These are phyloP conservation scores for Netelia virgata DNA, from an alignment of 2,888 invertebrate genomes.

Conservation along the genomic window DNA sequence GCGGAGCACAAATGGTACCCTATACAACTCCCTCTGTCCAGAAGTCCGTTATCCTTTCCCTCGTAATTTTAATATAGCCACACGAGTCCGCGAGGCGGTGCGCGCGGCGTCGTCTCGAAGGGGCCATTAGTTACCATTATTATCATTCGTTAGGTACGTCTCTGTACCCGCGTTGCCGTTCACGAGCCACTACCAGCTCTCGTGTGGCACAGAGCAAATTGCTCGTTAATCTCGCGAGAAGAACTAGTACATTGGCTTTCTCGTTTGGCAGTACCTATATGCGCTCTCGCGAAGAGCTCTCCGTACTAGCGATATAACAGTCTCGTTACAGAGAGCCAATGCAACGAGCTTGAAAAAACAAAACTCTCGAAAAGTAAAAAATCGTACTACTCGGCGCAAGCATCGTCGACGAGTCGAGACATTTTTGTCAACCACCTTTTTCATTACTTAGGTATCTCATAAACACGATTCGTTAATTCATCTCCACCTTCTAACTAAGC, in stretches of 20 bases:
- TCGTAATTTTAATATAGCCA: conserved; percentile 67
- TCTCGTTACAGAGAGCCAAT: background rate
- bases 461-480: too few relatives aligned
- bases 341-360: background rate
- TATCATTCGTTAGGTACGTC: conserved; percentile 69
- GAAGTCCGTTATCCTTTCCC: conserved; percentile 65
- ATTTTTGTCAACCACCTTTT: background rate
- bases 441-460: background rate
- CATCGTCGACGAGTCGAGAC: background rate
- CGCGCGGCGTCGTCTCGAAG: conserved; percentile 52
- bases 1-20: conserved; percentile 13
- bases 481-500: too few relatives aligned
- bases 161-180: conserved; percentile 29
- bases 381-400: background rate
- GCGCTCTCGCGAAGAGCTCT: conserved; percentile 8
- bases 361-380: background rate
- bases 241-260: conserved; percentile 63
- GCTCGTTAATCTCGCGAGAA: conserved; percentile 66
- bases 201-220: conserved; percentile 64
- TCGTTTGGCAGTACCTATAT: conserved; percentile 48
- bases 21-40: conserved; percentile 44
- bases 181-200: conserved; percentile 30
- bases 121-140: conserved; percentile 69
- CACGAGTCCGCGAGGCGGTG: conserved; percentile 53
- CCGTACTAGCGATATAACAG: background rate